Base-by-base conservation (phyloP, 2,888 invertebrate species). In the Rambutsinella grinnellia region DNA sequence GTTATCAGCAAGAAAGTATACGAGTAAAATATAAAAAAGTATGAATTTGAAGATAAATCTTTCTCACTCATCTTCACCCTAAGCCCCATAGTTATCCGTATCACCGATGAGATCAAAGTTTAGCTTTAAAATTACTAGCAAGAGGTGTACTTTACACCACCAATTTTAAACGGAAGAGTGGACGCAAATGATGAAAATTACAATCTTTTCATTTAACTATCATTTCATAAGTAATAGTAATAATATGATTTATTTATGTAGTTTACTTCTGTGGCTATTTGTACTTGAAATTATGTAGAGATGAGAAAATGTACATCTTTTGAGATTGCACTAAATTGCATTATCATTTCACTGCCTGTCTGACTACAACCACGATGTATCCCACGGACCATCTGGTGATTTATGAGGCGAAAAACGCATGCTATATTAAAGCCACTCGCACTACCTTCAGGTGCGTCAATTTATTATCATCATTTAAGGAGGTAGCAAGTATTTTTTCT, bases 171-270 rank as follows among this genome's bases (percentile, higher is more conserved):
- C 28, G 54, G 56, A 24, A 71, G 24, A 58, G 47, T 15, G 8
- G 15, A 10, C 5, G 15, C 36, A 49, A 63, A 71, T 63, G 71
- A 71, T 65, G 63, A 49, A 71, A 71, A 71, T 65, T 71, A 63
- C 71, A 36, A 71, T 71, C 36, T 57, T 70, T 70, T 17, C 47
- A 54, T 23, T 13, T 21, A 46, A 24, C 27, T 57, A 54, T 61
- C 51, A 61, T 62, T n/a, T n/a, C n/a, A n/a, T n/a, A n/a, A n/a
- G n/a, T n/a, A n/a, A n/a, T n/a, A 54, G 49, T 62, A 71, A 63
- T 71, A 51, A 28, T 17, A 58, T 65, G 71, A 65, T 57, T 71
- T 47, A 71, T 71, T 54, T 54, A 24, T 57, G 44, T 60, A 24
- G 44, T 60, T 46, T 21, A 51, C 19, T 68, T 54, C 47, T 56